These are phyloP conservation scores for Drosophila gunungcola DNA, from an alignment of 1,140 invertebrate species.

Conservation along the genomic window DNA sequence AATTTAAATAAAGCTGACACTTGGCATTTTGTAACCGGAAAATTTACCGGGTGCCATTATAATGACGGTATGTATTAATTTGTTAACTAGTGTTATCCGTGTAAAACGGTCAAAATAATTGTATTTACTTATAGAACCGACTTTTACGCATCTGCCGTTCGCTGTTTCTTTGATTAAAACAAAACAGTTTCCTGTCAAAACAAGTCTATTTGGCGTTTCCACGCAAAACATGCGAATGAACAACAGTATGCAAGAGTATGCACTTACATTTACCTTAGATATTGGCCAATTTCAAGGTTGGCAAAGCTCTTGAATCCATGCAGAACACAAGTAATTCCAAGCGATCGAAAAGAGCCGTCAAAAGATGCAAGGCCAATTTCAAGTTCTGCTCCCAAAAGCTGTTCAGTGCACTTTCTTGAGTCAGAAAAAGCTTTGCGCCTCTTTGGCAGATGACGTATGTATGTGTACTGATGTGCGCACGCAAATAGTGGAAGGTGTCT, in stretches of 20 bases:
- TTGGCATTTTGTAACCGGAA: no score
- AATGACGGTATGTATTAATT: no score
- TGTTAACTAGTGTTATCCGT: slow-evolving; percentile 3
- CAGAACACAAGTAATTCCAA: neutral
- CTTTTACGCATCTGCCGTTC: slow-evolving; percentile 53
- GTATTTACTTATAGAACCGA: slow-evolving; percentile 17
- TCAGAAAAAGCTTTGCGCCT: neutral
- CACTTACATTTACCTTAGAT: slow-evolving; percentile 9
- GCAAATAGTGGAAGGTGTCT: no score
- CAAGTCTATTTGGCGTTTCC: slow-evolving; percentile 4
- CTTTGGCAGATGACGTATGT: neutral
- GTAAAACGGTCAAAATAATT: slow-evolving; percentile 13
- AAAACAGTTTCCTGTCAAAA: slow-evolving; percentile 36
- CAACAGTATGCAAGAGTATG: neutral
- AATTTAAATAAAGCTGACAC: no score
- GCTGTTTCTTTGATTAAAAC: slow-evolving; percentile 18
- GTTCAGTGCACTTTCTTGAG: neutral
- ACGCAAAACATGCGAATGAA: slow-evolving; percentile 9
- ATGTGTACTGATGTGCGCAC: no score
- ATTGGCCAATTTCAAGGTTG: slow-evolving; percentile 19
- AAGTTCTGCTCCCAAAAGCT: slow-evolving; percentile 2
- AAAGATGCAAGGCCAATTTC: neutral
- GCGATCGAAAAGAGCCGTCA: neutral
- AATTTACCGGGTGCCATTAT: no score
- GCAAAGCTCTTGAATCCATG: slow-evolving; percentile 1